phyloP scores from a whole-genome alignment of 1,140 invertebrate genomes.

The Dendrolimus kikuchii region DNA sequence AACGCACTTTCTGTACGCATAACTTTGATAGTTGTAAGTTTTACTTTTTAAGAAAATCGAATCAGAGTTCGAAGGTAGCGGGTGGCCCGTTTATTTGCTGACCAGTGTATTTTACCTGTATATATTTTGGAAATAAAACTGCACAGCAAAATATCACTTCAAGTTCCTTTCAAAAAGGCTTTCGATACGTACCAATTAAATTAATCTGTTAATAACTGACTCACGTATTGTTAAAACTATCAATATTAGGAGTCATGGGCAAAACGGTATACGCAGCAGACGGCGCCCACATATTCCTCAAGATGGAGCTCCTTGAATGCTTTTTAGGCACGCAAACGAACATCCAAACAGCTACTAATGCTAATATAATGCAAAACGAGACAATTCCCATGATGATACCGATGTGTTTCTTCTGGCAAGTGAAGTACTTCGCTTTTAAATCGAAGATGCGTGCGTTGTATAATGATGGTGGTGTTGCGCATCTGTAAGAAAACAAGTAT shows the following conservation, averaged over 20 bases:
- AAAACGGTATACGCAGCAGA: slow-evolving; percentile 33
- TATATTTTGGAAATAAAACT: no score
- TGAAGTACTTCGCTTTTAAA: slow-evolving; percentile 39
- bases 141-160: no score
- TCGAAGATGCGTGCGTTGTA: slow-evolving; percentile 49
- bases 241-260: slow-evolving; percentile 21
- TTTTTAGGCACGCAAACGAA: slow-evolving; percentile 34
- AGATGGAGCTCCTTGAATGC: slow-evolving; percentile 21
- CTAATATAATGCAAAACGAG: slow-evolving; percentile 29
- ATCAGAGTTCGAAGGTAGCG: no score
- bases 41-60: no score
- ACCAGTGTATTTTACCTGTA: no score
- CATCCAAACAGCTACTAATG: slow-evolving; percentile 37
- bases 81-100: no score
- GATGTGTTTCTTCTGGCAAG: slow-evolving; percentile 21
- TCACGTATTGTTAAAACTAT: background rate
- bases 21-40: no score
- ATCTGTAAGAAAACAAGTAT: slow-evolving; percentile 40
- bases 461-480: slow-evolving; percentile 34
- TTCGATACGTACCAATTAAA: no score
- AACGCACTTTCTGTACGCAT: no score
- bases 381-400: slow-evolving; percentile 30
- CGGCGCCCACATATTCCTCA: slow-evolving; percentile 22
- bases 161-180: no score
- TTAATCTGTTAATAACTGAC: no score